phyloP scores from a whole-genome alignment of 2,113 vertebrate species.

The Pithys albifrons region DNA sequence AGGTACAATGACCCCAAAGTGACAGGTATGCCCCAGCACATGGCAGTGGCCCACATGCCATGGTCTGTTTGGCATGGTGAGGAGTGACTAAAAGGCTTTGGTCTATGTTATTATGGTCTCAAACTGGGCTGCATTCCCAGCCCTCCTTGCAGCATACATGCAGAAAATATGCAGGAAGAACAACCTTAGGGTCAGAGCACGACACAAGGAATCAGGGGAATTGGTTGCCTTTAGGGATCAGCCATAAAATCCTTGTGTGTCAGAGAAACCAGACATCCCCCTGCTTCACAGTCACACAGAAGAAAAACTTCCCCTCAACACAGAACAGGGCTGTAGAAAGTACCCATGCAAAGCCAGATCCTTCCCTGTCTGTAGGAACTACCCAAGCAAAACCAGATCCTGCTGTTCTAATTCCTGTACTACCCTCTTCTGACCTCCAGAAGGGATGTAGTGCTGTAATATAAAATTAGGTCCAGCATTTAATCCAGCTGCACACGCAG shows the following conservation, averaged over 20 bases:
- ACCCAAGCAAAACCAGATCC: neutral
- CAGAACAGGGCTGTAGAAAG: neutral
- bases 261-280: neutral
- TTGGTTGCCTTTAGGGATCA: neutral
- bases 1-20: accelerated
- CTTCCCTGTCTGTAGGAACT: neutral
- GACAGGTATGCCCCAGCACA: accelerated
- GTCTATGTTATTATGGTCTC: neutral
- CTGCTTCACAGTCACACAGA: neutral
- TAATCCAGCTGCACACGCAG: neutral
- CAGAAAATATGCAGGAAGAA: neutral
- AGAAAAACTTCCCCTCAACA: neutral
- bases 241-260: neutral
- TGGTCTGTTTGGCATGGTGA: neutral
- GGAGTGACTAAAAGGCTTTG: neutral
- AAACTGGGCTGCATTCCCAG: neutral
- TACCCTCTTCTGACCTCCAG: neutral
- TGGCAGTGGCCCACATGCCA: neutral
- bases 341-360: neutral
- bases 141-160: neutral
- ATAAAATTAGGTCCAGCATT: neutral
- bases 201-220: neutral
- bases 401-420: neutral
- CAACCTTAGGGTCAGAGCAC: neutral
- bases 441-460: neutral